Base-by-base conservation (phyloP, 2,113 vertebrate species). In the Scortum barcoo region DNA sequence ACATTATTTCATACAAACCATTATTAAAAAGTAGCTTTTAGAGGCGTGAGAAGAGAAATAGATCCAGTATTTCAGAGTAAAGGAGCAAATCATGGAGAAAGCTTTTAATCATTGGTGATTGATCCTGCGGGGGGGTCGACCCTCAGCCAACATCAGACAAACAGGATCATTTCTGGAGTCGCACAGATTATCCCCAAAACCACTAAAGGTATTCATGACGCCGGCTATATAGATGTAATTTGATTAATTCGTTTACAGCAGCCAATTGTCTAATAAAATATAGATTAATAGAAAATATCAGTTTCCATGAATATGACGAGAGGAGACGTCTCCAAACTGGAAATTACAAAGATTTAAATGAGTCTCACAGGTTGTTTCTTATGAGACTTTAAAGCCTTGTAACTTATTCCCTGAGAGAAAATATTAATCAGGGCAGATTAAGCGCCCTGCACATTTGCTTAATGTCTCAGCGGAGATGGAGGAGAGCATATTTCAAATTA, bases 371-470 rank as follows among this genome's bases (percentile, higher is more conserved):
- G 83, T 85, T 88, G 87, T 90, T 90, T 86, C 84, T 77, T 48
- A 40, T 72, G 78, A 86, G 81, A 78, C 78, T 87, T 83, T 88
- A 90, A 93, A 92, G 84, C 85, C 84, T 51, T 74, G 26, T 88
- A 90, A 92, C 83, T 92, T 90, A 94, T 92, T 91, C 88, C 82
- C 83, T 5, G 22, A 4, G 83, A 84, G 89, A 46, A 94, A 86
- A 89, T 89, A 91, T 93, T 93, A 85, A 93, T 95, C 91, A 93
- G 73, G 50, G 81, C 82, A 91, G 93, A 91, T 94, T 92, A 93
- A 72, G 58, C 78, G 54, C 86, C 91, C 73, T 28, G 69, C 80
- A 84, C 86, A 89, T 92, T 87, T 92, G 89, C 86, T 88, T 92
- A 89, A 91, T 86, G 81, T 91, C 86, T 88, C 76, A 0, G 40